Base-by-base conservation (phyloP, 1,140 invertebrate species). In the Platorchestia sp. region DNA sequence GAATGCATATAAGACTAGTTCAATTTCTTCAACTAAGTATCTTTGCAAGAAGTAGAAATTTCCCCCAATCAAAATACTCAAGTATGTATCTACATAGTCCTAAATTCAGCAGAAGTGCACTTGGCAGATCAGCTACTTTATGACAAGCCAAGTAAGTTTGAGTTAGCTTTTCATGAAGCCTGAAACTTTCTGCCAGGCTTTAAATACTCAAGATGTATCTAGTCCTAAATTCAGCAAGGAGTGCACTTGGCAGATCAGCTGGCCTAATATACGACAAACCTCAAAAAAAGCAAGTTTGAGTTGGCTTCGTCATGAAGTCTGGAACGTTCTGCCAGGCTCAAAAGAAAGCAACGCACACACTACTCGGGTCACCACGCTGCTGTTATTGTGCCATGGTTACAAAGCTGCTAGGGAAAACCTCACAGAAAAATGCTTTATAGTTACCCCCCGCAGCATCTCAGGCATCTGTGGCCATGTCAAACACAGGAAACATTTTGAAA, bases 361-460 rank as follows among this genome's bases (percentile, higher is more conserved):
- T n/a, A n/a, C n/a, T n/a, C n/a, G n/a, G n/a, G n/a, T n/a, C n/a
- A n/a, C n/a, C n/a, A n/a, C n/a, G 27, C 59, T 36, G 36, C 59
- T 75, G 59, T 75, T 75, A 75, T 75, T 75, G 14, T 22, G 59
- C 59, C 59, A 75, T 75, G 36, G 1, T 75, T 36, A 36, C 59
- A 75, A 75, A n/a, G n/a, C 59, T 75, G 36, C 10, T 75, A 75
- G 10, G 27, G 27, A 22, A 75, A 75, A 75, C 36, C 3, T 75
- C 27, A 36, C 1, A 36, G 59, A 36, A 75, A 75, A 75, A 75
- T 75, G 59, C 36, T 19, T 75, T 27, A 95, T 95, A 96, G 86
- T 96, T 95, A 96, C 96, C 96, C 96, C 96, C 90, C 95, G 95
- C 44, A 96, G 86, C 90, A 90, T 96, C 45, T 96, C 96, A 95